phyloP scores from a whole-genome alignment of 2,113 vertebrate genomes.

The Delphinus delphis region DNA sequence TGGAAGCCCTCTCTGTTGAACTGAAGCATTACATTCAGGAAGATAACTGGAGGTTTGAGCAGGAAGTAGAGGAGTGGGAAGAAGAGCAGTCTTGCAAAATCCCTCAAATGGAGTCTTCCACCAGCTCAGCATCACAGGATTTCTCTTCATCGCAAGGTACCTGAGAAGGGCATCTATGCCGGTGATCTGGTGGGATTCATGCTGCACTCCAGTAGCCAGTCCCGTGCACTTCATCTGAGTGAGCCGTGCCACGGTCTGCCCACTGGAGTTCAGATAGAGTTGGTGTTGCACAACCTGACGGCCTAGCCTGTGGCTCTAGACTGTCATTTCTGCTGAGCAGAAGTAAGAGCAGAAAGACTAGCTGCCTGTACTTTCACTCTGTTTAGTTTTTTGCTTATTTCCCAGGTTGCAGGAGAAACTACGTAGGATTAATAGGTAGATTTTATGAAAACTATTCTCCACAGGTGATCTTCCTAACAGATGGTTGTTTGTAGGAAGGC shows the following conservation, averaged over 20 bases:
- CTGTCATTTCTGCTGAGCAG: neutral
- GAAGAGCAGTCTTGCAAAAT: constrained; percentile 92
- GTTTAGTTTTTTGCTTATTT: neutral
- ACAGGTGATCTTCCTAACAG: neutral
- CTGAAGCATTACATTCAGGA: constrained; percentile 91
- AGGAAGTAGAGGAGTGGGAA: constrained; percentile 94
- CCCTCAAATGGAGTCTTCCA: constrained; percentile 84
- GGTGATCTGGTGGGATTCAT: fast-evolving
- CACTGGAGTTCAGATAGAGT: fast-evolving
- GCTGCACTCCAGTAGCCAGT: neutral
- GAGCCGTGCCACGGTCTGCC: neutral
- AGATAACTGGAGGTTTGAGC: constrained; percentile 94
- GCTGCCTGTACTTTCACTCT: neutral
- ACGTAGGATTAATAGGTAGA: neutral
- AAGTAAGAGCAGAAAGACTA: neutral
- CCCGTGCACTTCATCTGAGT: fast-evolving
- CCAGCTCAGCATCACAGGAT: constrained; percentile 66
- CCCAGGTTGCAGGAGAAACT: neutral
- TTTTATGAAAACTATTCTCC: neutral
- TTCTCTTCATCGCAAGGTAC: constrained; percentile 80
- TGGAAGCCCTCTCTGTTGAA: constrained; percentile 87
- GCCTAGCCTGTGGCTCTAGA: neutral
- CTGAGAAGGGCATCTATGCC: fast-evolving
- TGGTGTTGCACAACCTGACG: neutral
- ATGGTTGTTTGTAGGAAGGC: neutral